Percentiles rank a stretch among this genome's conserved stretches.
Evolutionary conservation across 2,797 vertebrate species (phyloP).

Genomic region (Spondyliosoma cantharus): DNA sequence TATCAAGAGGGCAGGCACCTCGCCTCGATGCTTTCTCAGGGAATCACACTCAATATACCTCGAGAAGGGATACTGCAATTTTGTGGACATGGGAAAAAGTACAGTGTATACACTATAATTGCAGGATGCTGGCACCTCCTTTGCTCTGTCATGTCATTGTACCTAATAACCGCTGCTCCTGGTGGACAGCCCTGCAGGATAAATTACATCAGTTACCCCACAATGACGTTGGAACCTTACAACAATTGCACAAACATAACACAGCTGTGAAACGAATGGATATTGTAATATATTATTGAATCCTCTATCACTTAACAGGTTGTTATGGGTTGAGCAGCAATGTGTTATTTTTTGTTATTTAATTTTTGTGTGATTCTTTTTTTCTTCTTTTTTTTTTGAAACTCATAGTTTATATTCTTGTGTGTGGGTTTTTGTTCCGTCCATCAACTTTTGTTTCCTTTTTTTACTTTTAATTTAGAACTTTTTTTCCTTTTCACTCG

Average conservation of each 20-base stretch:
- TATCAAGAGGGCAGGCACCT: background rate
- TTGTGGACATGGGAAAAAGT: background rate
- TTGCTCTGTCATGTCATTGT: background rate
- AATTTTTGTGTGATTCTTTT: background rate
- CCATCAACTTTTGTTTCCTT: background rate
- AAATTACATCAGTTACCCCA: background rate
- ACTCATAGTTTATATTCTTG: too few relatives aligned
- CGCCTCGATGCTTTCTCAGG: conserved; percentile 6
- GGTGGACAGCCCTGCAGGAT: background rate
- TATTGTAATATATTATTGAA: background rate
- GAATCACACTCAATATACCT: conserved; percentile 26
- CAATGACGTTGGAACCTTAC: background rate
- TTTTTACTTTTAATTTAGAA: background rate
- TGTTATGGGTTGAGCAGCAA: background rate
- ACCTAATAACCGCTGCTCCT: conserved; percentile 9
- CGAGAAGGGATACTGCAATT: conserved; percentile 9
- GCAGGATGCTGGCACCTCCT: background rate
- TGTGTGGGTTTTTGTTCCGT: background rate
- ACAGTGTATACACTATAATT: background rate
- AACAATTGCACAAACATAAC: background rate
- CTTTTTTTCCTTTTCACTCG: background rate
- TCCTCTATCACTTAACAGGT: background rate
- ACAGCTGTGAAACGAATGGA: background rate
- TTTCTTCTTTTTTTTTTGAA: too few relatives aligned
- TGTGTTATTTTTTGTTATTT: background rate